Evolutionary conservation across 2,888 invertebrate species (phyloP).

Genomic region (Macrosoma leucophasiata): DNA sequence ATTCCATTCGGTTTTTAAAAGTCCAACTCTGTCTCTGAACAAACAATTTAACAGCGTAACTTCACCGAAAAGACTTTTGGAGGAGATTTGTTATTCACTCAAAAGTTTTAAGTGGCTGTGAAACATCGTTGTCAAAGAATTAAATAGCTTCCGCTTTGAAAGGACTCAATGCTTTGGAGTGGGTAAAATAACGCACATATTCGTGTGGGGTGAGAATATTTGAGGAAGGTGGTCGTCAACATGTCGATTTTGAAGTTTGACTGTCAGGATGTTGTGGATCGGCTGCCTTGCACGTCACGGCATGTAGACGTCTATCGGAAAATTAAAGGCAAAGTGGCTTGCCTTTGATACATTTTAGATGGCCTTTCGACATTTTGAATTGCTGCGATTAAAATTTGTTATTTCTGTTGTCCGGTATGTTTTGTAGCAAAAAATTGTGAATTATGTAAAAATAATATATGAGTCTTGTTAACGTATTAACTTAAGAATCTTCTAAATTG

Average conservation of each 20-base stretch:
- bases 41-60: constrained; percentile 70
- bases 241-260: constrained; percentile 50
- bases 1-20: constrained; percentile 50
- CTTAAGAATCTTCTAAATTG: too few species aligned
- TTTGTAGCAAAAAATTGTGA: too few species aligned
- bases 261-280: constrained; percentile 50
- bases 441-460: too few species aligned
- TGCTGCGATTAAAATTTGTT: too few species aligned
- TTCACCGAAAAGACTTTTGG: constrained; percentile 63
- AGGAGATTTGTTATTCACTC: constrained; percentile 73
- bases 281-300: constrained; percentile 42
- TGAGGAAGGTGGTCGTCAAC: constrained; percentile 42
- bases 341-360: too few species aligned
- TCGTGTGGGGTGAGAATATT: constrained; percentile 35
- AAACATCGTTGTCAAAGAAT: constrained; percentile 68
- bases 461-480: too few species aligned
- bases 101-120: constrained; percentile 73
- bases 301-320: constrained; percentile 41
- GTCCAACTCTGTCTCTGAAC: constrained; percentile 54
- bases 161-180: too few species aligned
- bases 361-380: too few species aligned
- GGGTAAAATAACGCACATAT: constrained; percentile 38
- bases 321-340: too few species aligned
- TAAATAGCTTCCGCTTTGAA: constrained; percentile 45
- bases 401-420: too few species aligned